These are phyloP conservation scores for Hydrozoanthus tunicans DNA, from an alignment of 64 coral and sea anemone genomes.

Conservation along the genomic window DNA sequence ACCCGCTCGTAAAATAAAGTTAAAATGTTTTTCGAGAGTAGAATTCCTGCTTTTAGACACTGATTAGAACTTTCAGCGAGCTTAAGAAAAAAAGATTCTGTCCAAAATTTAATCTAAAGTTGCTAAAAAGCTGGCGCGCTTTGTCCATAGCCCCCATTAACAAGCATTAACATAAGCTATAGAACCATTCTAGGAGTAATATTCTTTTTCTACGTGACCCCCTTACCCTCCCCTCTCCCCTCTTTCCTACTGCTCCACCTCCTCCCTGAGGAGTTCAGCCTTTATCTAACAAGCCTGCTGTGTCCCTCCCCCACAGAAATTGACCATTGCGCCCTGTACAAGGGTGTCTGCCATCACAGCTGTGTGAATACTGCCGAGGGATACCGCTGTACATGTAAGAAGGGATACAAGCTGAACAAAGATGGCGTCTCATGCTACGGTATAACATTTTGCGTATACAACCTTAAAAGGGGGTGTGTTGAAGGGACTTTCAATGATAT, in stretches of 20 bases:
- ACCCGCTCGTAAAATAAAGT: background rate
- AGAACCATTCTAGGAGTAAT: no score
- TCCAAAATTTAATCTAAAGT: no score
- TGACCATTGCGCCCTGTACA: constrained; percentile 74
- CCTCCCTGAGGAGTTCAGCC: no score
- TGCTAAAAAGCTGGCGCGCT: no score
- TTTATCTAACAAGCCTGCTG: background rate
- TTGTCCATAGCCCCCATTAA: no score
- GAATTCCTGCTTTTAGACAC: background rate
- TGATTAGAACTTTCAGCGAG: no score
- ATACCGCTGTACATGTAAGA: constrained; percentile 89
- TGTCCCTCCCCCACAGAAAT: constrained; percentile 49
- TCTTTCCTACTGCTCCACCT: background rate
- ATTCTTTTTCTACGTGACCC: no score
- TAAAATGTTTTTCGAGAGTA: background rate
- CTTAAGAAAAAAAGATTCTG: no score
- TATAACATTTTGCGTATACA: background rate
- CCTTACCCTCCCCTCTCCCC: background rate
- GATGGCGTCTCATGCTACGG: constrained; percentile 89
- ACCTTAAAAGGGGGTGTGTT: no score
- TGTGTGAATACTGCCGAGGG: constrained; percentile 82
- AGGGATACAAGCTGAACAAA: constrained; percentile 74
- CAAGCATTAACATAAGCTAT: no score
- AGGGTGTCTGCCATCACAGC: constrained; percentile 91
- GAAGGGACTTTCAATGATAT: no score